Evolutionary conservation across 1,140 invertebrate genomes (phyloP), one percentile per base, ranked within the genome.

Genomic region (Stegodyphus mimosarum): DNA sequence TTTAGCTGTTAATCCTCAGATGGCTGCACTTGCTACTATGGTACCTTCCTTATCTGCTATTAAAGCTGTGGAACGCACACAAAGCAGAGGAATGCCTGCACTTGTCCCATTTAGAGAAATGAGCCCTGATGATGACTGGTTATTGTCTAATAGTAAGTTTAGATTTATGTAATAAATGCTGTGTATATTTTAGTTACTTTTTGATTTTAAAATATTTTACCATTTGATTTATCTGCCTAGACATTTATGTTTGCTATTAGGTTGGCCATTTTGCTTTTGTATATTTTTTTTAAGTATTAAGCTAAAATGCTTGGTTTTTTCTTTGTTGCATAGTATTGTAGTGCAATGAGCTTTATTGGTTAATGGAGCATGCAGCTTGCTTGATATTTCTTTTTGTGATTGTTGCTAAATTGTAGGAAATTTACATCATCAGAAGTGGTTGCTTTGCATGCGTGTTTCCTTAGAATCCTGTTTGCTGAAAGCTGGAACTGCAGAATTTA

Each of bases 1-100:
- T 72, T 63, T 88, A 63, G 87, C 88, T 33, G 87, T 83, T 17
- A 87, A 81, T 76, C 88, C 88, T 63, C 88, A 88, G 70, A 87
- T 88, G 83, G 86, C 88, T 66, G 77, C 86, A 17, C 70, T 87
- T 83, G 75, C 88, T 64, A 77, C 87, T 33, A 87, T 88, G 64
- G 87, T 88, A 51, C 69, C 87, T 17, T 87, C 86, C 48, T 77
- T 88, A 70, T 74, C 86, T 15, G 78, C 86, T 15, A 72, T 86
- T n/a, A 87, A 77, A 87, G 80, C 86, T 63, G 72, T 87, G n/a
- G 72, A 84, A 76, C 74, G 80, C 18, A 69, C 86, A 70, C 78
- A 79, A 71, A 81, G 83, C 49, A 69, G 86, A 73, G 77, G 66
- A 71, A 81, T 87, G 86, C 78, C 78, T 70, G 70, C 86, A 53